Evolutionary conservation across 2,888 invertebrate species (phyloP).

Genomic region (Pachymerium ferrugineum): DNA sequence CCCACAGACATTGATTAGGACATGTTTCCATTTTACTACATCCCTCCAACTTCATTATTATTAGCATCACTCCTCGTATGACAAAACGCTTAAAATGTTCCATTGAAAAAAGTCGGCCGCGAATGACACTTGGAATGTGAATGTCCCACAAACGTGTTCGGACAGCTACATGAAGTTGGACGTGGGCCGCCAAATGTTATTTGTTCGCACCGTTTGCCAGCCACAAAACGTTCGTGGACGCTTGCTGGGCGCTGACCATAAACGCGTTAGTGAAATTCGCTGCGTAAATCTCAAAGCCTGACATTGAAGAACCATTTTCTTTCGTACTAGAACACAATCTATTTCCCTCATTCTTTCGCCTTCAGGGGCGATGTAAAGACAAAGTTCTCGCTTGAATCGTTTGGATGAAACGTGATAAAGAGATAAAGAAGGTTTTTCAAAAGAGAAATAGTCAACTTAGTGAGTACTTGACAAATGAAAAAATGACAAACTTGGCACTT

Average conservation of each 20-base stretch:
- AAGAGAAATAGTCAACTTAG: neutral
- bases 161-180: neutral
- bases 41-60: too few relatives aligned
- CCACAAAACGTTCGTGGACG: constrained; percentile 4
- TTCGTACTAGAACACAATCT: neutral
- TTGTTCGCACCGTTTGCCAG: neutral
- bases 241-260: constrained; percentile 4
- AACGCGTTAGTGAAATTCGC: constrained; percentile 8
- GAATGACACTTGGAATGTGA: neutral
- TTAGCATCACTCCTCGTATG: too few relatives aligned
- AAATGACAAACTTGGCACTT: neutral
- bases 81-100: too few relatives aligned
- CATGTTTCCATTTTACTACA: too few relatives aligned
- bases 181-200: neutral
- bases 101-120: too few relatives aligned
- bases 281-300: neutral
- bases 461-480: neutral
- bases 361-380: neutral
- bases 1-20: too few relatives aligned
- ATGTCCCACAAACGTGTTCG: neutral
- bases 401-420: constrained; percentile 3
- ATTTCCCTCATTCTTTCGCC: neutral
- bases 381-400: neutral
- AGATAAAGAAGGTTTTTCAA: too few relatives aligned
- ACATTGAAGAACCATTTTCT: neutral